Percentiles rank a stretch among this genome's conserved stretches.
Evolutionary conservation across 2,113 vertebrate species (phyloP).

Genomic region (Thamnophis sirtalis): DNA sequence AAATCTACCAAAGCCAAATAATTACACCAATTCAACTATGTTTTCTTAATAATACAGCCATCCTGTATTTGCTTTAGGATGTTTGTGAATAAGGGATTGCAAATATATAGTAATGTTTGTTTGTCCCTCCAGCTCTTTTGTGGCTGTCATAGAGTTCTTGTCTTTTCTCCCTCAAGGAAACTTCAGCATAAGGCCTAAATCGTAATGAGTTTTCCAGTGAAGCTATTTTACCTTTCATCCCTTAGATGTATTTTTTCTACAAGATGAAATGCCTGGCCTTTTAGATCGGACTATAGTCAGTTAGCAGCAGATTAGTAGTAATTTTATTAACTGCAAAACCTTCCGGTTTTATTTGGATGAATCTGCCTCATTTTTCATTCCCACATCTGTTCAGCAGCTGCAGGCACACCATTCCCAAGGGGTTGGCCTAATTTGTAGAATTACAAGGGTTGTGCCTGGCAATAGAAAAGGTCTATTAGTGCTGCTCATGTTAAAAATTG

Average conservation of each 20-base stretch:
- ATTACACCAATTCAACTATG: neutral
- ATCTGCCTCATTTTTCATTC: constrained; percentile 39
- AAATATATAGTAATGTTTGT: constrained; percentile 6
- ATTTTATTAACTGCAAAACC: constrained; percentile 53
- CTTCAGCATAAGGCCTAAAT: neutral
- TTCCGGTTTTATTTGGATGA: constrained; percentile 43
- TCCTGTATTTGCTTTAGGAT: neutral
- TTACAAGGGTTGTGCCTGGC: constrained; percentile 66
- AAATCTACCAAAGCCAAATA: neutral
- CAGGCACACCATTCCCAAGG: constrained; percentile 63
- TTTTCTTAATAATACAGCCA: constrained; percentile 5
- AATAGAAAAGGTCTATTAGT: constrained; percentile 64
- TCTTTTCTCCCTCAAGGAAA: neutral
- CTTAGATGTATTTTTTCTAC: constrained; percentile 18
- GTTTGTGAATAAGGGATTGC: neutral
- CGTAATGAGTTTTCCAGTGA: neutral
- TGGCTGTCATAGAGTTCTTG: constrained; percentile 2
- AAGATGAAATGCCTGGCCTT: neutral
- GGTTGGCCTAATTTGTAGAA: constrained; percentile 73
- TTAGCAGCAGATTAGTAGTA: constrained; percentile 26
- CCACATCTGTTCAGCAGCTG: constrained; percentile 73
- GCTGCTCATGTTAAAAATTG: constrained; percentile 66
- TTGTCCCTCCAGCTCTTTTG: constrained; percentile 8
- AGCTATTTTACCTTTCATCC: constrained; percentile 1
- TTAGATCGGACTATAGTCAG: constrained; percentile 9